Evolutionary conservation across 2,113 vertebrate species (phyloP), one percentile per base, ranked within the genome.

Genomic region (Mus pahari): DNA sequence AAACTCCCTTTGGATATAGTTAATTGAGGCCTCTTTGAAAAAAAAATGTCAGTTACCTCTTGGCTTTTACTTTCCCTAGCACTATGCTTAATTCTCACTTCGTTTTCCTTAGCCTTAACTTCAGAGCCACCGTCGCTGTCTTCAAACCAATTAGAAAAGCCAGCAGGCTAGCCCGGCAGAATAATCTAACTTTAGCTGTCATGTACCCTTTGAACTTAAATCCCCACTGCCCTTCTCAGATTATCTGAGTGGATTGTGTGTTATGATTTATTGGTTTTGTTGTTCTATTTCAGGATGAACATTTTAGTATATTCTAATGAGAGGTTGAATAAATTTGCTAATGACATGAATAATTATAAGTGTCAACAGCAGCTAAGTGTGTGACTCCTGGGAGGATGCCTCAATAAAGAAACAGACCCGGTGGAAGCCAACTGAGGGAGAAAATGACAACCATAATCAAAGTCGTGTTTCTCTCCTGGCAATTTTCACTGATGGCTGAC

Each of bases 271-370:
- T 92, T 95, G 87, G 66, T 78, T 96, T 94, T 92, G 81, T 90
- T 93, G 71, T 88, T 82, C 84, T 90, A 66, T 93, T 95, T 94
- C 78, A 89, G 48, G 83, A 83, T 60, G 92, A 96, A 89, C 90
- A 96, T 86, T 94, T 93, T 89, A 88, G 60, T 95, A 68, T 96
- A 90, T 95, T 94, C 77, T 95, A 98, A 97, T 79, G 81, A 96
- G 92, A 94, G 26, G 93, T 86, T 88, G 94, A 95, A 75, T 91
- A 94, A 64, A 95, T 97, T 96, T 96, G 84, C 93, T 94, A 97
- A 95, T 96, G 97, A 94, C 89, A 94, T 96, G 86, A 95, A 97
- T 97, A 96, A 97, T 97, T 95, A 87, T 93, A 96, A 92, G 48
- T 90, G 71, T 91, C 97, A 97, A 97, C 90, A 89, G 83, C 82